A percentile compares a stretch with the other conserved stretches of the same genome.
Evolutionary conservation across 2,113 vertebrate genomes (phyloP).

Genomic region (Cyprinodon tularosa): DNA sequence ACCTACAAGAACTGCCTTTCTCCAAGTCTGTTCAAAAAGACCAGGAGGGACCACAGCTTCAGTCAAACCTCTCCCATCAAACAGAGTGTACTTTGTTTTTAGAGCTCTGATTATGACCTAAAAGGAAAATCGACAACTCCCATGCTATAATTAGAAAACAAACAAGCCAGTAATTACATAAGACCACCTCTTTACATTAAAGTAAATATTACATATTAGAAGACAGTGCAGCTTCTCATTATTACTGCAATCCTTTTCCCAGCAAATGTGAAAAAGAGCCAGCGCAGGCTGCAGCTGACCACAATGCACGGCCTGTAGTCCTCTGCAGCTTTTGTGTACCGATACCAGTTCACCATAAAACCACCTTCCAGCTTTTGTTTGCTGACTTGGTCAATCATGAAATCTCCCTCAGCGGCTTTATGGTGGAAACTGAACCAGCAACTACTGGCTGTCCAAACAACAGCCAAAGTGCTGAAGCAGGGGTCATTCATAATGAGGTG

Average conservation of each 20-base stretch:
- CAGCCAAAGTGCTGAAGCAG: slow-evolving; percentile 78
- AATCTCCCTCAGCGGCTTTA: slow-evolving; percentile 70
- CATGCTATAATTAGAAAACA: neutral
- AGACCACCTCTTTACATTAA: neutral
- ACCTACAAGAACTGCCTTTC: neutral
- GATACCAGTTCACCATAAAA: slow-evolving; percentile 67
- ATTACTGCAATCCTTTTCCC: slow-evolving; percentile 35
- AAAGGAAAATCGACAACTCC: neutral
- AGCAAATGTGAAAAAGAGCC: slow-evolving; percentile 41
- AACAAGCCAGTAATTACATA: slow-evolving; percentile 5
- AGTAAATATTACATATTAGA: neutral
- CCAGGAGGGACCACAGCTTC: neutral
- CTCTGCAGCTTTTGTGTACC: slow-evolving; percentile 64
- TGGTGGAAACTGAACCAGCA: slow-evolving; percentile 70
- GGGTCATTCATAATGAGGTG: slow-evolving; percentile 66
- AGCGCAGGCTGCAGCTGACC: slow-evolving; percentile 52
- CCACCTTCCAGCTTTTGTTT: slow-evolving; percentile 75
- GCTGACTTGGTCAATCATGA: slow-evolving; percentile 70
- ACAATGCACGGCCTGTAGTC: slow-evolving; percentile 65
- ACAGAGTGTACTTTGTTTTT: neutral
- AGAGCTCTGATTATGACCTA: neutral
- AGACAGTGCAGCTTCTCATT: neutral
- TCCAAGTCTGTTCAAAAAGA: neutral
- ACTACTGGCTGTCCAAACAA: slow-evolving; percentile 71
- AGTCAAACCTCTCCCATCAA: too few species aligned